Base-by-base conservation (phyloP, 2,888 invertebrate species). In the Capitulum mitella region DNA sequence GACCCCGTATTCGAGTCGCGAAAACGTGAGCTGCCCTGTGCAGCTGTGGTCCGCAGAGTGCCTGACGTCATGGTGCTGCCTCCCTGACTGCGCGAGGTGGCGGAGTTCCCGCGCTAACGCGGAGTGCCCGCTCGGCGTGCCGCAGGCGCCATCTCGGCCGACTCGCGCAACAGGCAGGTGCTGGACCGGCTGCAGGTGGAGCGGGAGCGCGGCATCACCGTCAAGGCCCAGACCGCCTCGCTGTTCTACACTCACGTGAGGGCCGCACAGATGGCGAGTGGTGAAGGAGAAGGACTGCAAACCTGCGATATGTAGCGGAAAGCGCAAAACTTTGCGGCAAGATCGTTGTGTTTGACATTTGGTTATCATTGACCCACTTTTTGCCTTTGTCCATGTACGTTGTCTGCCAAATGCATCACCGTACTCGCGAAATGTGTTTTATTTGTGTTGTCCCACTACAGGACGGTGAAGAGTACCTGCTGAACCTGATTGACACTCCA, bases 401-500 rank as follows among this genome's bases (percentile, higher is more conserved):
- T 46, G 8, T 46, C 8, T 46, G 46, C 14, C 46, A 8, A 46
- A 12, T 8, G 8, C 46, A 12, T 46, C 14, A 8, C 46, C 46
- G 8, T 14, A 46, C 14, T 12, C 10, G 10, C 46, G 46, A 46
- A 14, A 12, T 51, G 51, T 54, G 3, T 1, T 22, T 26, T 54
- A 8, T 26, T 26, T 8, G 8, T 3, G 0, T 29, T 29, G 58
- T 58, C 16, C n/a, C 1, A 12, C 29, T 58, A 2, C 70, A 70
- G 70, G 87, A 91, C 83, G 86, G 85, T 46, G 80, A 84, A 58
- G 83, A 83, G 29, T 97, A 95, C 87, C 88, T 97, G 48, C 88
- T 99, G 1, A 98, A 98, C 86, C 89, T 98, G 40, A 97, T 99
- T 83, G 98, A 99, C 85, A 98, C 98, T 32, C 98, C 98, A 10